Base-by-base conservation (phyloP, 2,797 vertebrate genomes). In the Novumbra hubbsi region DNA sequence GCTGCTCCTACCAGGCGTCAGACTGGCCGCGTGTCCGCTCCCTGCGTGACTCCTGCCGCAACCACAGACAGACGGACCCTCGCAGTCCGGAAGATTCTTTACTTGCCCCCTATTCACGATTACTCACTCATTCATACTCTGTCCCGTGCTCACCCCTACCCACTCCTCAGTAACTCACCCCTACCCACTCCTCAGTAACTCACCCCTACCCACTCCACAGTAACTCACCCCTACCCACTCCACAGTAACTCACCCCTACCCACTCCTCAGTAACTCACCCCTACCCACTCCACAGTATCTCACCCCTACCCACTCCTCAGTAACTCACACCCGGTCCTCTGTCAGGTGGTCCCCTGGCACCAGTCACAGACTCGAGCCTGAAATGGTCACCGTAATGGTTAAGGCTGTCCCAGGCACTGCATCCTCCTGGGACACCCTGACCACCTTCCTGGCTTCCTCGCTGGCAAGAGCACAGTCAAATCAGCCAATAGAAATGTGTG, bases 401-500 rank as follows among this genome's bases (percentile, higher is more conserved):
- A 78, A 67, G 72, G 60, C 69, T 62, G 50, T 38, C 75, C 63
- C 75, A 70, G 78, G 82, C 68, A 55, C 63, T 72, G 49, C 27
- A 52, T 32, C 16, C 70, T 85, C 81, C 80, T 21, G 72, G 82
- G 83, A 83, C 80, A 57, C 81, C 41, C 66, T 60, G 71, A 81
- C 87, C 87, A 84, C 89, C 89, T 90, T 89, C 89, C 89, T 90
- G 90, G 90, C 90, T 90, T 80, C 16, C 85, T 71, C 91, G 85
- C 91, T 92, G 91, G 91, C 89, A 91, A 90, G 84, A 87, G 84
- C 87, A 81, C 88, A 87, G 89, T 92, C 91, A 92, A 92, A 94
- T 94, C 93, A 93, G 90, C 90, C 93, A 91, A 89, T 93, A 91
- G 90, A 91, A 92, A 92, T 75, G 89, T 93, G 93, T 89, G 90